Conservation (phyloP, 2,888 invertebrate species). For the Andrena bicolor region DNA sequence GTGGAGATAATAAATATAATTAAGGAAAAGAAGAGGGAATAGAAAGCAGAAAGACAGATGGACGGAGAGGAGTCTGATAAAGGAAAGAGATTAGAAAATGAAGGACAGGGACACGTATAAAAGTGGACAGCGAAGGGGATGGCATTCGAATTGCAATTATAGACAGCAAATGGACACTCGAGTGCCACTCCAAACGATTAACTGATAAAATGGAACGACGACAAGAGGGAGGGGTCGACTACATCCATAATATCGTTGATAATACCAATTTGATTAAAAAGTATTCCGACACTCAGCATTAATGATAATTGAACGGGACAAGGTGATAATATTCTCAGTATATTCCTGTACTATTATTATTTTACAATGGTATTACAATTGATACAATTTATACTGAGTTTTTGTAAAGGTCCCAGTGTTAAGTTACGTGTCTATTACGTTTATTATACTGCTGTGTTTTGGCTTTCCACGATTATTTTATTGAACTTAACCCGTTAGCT, state of each 20-base stretch:
- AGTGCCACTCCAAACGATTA: conserved; percentile 69
- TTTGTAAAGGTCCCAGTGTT: no score
- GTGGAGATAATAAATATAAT: background rate
- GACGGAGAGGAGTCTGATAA: background rate
- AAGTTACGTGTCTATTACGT: no score
- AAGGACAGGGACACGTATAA: conserved; percentile 13
- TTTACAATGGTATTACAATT: background rate
- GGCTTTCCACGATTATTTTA: no score
- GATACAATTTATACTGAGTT: background rate
- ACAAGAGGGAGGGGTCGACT: conserved; percentile 52
- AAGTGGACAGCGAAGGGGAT: conserved; percentile 20
- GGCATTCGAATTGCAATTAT: conserved; percentile 31
- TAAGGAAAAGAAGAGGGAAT: background rate
- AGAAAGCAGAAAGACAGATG: background rate
- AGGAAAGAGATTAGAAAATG: conserved; percentile 32
- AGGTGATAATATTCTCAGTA: background rate
- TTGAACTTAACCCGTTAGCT: no score
- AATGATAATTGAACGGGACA: background rate
- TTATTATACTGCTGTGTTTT: no score
- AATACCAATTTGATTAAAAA: background rate
- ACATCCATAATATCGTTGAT: conserved; percentile 3
- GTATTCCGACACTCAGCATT: background rate
- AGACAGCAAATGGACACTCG: conserved; percentile 57
- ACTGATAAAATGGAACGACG: conserved; percentile 62
- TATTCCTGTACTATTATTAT: background rate